Conservation (phyloP, 2,888 invertebrate species). For the Lasiommata megera region DNA sequence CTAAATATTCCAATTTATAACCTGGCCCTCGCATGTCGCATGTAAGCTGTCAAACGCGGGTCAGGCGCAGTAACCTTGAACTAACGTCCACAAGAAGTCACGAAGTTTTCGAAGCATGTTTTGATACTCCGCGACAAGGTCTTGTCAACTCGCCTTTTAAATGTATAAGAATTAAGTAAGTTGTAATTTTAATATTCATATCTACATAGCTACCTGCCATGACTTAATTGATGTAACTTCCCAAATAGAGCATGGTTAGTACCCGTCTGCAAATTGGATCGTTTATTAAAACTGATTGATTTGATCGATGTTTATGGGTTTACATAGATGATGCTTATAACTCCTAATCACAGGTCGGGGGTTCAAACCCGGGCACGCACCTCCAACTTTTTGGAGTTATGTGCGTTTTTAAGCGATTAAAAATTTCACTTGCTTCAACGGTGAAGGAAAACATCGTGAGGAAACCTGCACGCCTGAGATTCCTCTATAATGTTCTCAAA, state of each 20-base stretch:
- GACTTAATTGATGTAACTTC: conserved; percentile 2
- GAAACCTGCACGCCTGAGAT: too few species aligned
- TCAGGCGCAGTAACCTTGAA: conserved; percentile 27
- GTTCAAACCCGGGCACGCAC: too few species aligned
- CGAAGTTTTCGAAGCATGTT: conserved; percentile 39
- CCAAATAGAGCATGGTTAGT: not conserved
- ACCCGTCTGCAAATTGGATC: not conserved
- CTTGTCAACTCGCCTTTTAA: conserved; percentile 27
- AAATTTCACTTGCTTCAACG: too few species aligned
- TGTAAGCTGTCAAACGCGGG: conserved; percentile 19
- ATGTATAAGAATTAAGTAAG: conserved; percentile 7
- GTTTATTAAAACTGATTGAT: not conserved
- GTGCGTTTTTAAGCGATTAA: too few species aligned
- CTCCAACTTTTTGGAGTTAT: too few species aligned
- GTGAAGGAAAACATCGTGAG: too few species aligned
- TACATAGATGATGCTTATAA: too few species aligned
- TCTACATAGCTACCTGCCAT: not conserved
- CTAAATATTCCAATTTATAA: conserved; percentile 17
- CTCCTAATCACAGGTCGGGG: too few species aligned
- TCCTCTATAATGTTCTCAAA: too few species aligned
- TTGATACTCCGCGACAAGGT: conserved; percentile 48
- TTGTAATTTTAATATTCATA: conserved; percentile 1
- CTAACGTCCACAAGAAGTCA: conserved; percentile 42
- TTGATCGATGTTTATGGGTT: too few species aligned
- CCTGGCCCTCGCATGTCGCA: conserved; percentile 13